These are phyloP conservation scores for Lepeophtheirus salmonis DNA, from an alignment of 1,140 invertebrate genomes.

Conservation along the genomic window DNA sequence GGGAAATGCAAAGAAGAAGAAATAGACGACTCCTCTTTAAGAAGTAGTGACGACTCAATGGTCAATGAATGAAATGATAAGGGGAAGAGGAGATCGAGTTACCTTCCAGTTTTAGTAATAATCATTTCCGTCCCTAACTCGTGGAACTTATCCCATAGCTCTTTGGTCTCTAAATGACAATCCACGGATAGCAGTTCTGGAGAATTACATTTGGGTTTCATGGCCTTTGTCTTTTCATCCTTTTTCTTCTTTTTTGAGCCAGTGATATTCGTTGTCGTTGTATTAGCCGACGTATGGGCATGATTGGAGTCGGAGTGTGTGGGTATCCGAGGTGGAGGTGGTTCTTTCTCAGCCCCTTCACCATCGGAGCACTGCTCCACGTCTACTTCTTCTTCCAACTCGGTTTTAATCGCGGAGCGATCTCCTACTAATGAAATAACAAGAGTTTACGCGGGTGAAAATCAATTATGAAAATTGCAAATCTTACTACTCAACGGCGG, in stretches of 20 bases:
- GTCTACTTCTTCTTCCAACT: conserved; percentile 13
- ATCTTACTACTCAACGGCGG: background rate
- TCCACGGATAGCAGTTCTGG: conserved; percentile 49
- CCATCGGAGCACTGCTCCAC: conserved; percentile 5
- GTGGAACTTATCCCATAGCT: conserved; percentile 84
- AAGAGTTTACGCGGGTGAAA: conserved; percentile 1
- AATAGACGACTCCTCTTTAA: too few species aligned
- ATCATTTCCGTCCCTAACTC: conserved; percentile 95
- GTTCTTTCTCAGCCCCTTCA: background rate
- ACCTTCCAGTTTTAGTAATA: conserved; percentile 95
- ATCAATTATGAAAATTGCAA: background rate
- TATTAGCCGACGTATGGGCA: too few species aligned
- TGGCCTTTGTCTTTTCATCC: background rate
- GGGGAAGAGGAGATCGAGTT: conserved; percentile 28
- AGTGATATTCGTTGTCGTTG: background rate
- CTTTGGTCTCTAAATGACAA: conserved; percentile 72
- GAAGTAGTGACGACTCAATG: too few species aligned
- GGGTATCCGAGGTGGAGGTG: too few species aligned
- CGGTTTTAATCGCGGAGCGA: too few species aligned
- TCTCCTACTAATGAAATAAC: too few species aligned
- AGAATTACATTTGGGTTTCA: conserved; percentile 34
- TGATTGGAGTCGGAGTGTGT: too few species aligned
- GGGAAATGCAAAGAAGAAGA: too few species aligned
- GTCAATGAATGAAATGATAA: too few species aligned
- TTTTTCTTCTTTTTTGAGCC: background rate